Evolutionary conservation across 2,797 vertebrate genomes (phyloP), one percentile per base, ranked within the genome.

Genomic region (Perodicticus potto): DNA sequence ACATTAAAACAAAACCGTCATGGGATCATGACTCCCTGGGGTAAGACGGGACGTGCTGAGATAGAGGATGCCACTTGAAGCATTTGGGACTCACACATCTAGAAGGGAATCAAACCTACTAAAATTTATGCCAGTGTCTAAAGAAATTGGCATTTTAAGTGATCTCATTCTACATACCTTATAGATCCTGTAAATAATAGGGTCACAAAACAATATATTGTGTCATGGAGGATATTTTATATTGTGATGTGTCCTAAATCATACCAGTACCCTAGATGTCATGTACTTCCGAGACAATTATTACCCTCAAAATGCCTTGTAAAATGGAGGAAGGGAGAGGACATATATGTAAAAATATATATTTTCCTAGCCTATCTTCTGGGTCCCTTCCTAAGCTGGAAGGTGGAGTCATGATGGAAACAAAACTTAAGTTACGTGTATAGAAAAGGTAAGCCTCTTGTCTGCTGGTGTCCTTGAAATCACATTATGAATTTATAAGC

Each of bases 221-320:
- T 81, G 69, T 82, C 37, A 29, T 7, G n/a, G 73, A 73, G 85
- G 69, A 37, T 81, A 90, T 14, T 92, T 86, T 81, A 45, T 91
- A 53, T 32, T 12, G 12, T 7, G 0, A 95, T 95, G 0, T 97
- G 94, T 91, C 89, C 67, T 9, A 86, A 87, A 49, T 61, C 65
- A 92, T 65, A 49, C 32, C 40, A 67, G 4, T 45, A 34, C 9
- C 43, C 40, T 82, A 34, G 25, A 69, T 27, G 55, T n/a, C n/a
- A 12, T 7, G 3, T 20, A 45, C 22, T 80, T 9, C 2, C 43
- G 4, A 53, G 59, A 61, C 85, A 25, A 27, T 22, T 84, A 0
- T 2, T 0, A 37, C 32, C 25, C 40, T 40, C 37, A 65, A 34
- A 86, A 29, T 61, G 81, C 69, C 90, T 82, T 85, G 65, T 40